Evolutionary conservation across 2,888 invertebrate species (phyloP).

Genomic region (Zootermopsis nevadensis): DNA sequence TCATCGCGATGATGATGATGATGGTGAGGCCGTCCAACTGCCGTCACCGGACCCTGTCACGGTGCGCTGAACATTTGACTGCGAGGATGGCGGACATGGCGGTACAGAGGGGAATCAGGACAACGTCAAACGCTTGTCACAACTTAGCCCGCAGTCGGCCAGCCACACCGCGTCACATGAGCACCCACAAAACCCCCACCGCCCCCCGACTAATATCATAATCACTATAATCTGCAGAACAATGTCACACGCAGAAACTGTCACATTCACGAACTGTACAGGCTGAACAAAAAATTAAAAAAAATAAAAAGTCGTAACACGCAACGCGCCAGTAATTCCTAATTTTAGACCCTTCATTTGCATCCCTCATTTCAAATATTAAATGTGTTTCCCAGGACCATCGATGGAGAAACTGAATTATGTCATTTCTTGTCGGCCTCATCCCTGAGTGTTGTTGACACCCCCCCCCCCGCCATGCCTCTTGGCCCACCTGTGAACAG

Average conservation of each 20-base stretch:
- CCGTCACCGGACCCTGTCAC: neutral
- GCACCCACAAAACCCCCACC: constrained; percentile 22
- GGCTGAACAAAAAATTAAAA: neutral
- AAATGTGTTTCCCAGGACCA: neutral
- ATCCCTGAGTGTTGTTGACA: neutral
- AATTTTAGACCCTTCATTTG: constrained; percentile 29
- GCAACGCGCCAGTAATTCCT: constrained; percentile 3
- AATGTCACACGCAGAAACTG: constrained; percentile 39
- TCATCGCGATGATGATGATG: constrained; percentile 16
- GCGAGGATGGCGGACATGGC: neutral
- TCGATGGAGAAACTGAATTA: neutral
- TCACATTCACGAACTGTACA: constrained; percentile 32
- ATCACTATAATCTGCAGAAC: constrained; percentile 41
- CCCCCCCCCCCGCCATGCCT: neutral
- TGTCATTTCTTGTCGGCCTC: neutral
- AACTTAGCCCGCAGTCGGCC: constrained; percentile 38
- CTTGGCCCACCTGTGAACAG: too few relatives aligned
- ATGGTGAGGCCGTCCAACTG: neutral
- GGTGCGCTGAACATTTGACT: constrained; percentile 41
- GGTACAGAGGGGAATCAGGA: constrained; percentile 4
- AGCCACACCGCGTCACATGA: constrained; percentile 39
- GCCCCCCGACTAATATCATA: constrained; percentile 37
- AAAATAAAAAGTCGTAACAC: constrained; percentile 21
- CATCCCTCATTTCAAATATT: constrained; percentile 16
- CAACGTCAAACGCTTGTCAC: constrained; percentile 43